Conservation (phyloP, 2,888 invertebrate species). For the Beris chalybata region DNA sequence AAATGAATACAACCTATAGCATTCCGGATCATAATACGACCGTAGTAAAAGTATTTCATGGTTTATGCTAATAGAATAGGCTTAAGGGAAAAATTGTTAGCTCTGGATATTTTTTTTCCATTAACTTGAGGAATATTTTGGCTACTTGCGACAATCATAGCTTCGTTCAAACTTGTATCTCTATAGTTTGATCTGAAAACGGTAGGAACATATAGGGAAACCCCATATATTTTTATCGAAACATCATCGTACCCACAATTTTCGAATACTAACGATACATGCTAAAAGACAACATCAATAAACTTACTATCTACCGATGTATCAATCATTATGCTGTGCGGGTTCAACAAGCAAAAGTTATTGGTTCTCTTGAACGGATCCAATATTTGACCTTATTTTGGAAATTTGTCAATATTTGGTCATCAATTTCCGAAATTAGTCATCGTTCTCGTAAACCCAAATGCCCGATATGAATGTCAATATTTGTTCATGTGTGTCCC, state of each 20-base stretch:
- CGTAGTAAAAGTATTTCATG: too few relatives aligned
- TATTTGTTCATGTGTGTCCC: constrained; percentile 22
- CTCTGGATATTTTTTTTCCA: too few relatives aligned
- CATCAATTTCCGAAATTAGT: constrained; percentile 27
- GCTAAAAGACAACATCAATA: too few relatives aligned
- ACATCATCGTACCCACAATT: not conserved
- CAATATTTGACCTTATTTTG: constrained; percentile 15
- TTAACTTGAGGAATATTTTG: too few relatives aligned
- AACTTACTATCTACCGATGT: too few relatives aligned
- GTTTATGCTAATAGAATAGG: too few relatives aligned
- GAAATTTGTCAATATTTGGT: constrained; percentile 28
- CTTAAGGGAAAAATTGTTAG: too few relatives aligned
- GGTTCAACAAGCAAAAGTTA: constrained; percentile 16
- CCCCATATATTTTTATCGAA: not conserved
- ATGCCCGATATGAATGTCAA: constrained; percentile 9
- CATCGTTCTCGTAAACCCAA: constrained; percentile 7
- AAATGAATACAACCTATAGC: too few relatives aligned
- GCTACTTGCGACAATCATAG: too few relatives aligned
- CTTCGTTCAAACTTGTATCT: too few relatives aligned
- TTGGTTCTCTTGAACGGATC: not conserved
- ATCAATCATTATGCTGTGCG: not conserved
- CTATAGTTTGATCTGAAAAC: not conserved
- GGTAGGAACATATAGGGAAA: not conserved
- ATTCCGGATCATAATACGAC: too few relatives aligned
- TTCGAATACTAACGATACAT: too few relatives aligned